phyloP scores from a whole-genome alignment of 2,888 invertebrate genomes.

The Chloromyia formosa region DNA sequence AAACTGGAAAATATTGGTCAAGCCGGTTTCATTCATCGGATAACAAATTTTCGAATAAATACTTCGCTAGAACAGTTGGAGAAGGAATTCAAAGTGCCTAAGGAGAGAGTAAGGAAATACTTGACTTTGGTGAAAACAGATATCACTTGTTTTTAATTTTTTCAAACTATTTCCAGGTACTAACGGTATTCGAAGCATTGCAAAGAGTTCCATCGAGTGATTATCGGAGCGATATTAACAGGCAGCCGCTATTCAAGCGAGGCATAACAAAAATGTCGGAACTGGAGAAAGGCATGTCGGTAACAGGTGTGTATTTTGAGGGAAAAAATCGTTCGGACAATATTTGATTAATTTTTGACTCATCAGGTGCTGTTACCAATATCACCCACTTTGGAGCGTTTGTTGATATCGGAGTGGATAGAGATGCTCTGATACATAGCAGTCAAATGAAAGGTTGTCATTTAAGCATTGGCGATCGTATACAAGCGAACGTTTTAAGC shows the following conservation, averaged over 20 bases:
- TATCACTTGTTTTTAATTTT: neutral
- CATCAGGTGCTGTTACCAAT: conserved; percentile 81
- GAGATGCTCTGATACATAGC: conserved; percentile 74
- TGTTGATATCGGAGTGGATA: conserved; percentile 84
- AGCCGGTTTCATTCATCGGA: conserved; percentile 60
- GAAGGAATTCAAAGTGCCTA: conserved; percentile 68
- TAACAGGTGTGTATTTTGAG: conserved; percentile 69
- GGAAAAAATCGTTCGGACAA: too few relatives aligned
- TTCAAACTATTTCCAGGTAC: conserved; percentile 55
- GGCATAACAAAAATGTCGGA: conserved; percentile 75
- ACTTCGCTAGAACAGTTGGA: conserved; percentile 62
- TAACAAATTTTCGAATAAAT: conserved; percentile 55
- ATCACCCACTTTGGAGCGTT: conserved; percentile 92
- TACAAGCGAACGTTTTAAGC: conserved; percentile 71
- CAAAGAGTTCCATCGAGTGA: conserved; percentile 70
- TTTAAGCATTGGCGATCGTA: conserved; percentile 74
- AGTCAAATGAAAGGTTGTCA: conserved; percentile 68
- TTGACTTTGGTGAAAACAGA: neutral
- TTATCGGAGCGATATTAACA: conserved; percentile 73
- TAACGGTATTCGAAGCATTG: conserved; percentile 72
- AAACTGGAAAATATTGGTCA: conserved; percentile 63
- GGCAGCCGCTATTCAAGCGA: conserved; percentile 79
- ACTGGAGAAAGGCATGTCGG: conserved; percentile 68
- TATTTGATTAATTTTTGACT: too few relatives aligned
- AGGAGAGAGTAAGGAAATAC: conserved; percentile 65